These are phyloP conservation scores for Trisateles emortualis DNA, from an alignment of 2,888 invertebrate species.

Conservation along the genomic window DNA sequence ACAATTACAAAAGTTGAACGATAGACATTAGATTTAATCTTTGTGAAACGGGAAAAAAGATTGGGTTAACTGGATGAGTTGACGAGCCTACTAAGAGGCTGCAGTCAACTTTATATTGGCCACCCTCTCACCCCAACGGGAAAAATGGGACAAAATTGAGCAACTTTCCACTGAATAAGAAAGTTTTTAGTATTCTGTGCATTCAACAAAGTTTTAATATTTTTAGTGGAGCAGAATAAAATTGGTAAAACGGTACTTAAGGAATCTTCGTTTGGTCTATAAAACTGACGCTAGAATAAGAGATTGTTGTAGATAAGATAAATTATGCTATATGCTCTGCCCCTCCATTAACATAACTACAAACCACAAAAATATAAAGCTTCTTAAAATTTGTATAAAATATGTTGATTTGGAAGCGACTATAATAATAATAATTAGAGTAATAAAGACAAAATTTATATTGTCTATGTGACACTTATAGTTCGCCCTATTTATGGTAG, in stretches of 20 bases:
- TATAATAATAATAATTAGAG: too few relatives aligned
- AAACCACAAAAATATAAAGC: too few relatives aligned
- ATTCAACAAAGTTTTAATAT: background rate
- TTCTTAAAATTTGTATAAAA: too few relatives aligned
- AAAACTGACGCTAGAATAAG: too few relatives aligned
- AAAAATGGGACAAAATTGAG: conserved; percentile 1
- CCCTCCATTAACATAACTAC: too few relatives aligned
- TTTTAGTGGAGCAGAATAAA: background rate
- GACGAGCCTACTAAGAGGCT: conserved; percentile 2
- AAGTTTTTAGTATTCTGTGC: background rate
- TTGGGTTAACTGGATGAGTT: conserved; percentile 23
- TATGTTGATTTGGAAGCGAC: too few relatives aligned
- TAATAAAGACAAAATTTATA: too few relatives aligned
- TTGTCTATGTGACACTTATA: too few relatives aligned
- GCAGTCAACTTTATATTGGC: conserved; percentile 4
- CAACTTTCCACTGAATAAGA: background rate
- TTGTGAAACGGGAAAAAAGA: conserved; percentile 29
- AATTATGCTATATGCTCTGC: too few relatives aligned
- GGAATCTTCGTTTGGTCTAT: background rate
- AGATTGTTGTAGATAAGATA: too few relatives aligned
- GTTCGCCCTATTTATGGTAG: too few relatives aligned
- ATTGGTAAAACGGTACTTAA: background rate
- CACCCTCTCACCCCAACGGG: background rate
- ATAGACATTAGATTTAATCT: conserved; percentile 40
- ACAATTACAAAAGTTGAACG: conserved; percentile 34